phyloP scores from a whole-genome alignment of 2,113 vertebrate genomes.

The Hippopotamus amphibius region DNA sequence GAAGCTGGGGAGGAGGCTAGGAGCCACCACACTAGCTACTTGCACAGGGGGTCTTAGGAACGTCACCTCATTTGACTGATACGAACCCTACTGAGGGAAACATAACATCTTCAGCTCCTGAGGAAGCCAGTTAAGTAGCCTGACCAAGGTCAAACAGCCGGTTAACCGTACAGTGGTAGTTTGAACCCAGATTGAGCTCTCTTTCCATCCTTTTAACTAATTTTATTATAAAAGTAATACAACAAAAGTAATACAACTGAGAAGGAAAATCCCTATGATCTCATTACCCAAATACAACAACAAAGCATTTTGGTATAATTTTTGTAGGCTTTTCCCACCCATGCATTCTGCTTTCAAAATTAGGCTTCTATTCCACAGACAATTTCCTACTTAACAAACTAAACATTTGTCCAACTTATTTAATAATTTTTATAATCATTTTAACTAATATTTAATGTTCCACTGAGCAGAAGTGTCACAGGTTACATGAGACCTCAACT shows the following conservation, averaged over 20 bases:
- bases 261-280: slow-evolving; percentile 49
- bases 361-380: slow-evolving; percentile 29
- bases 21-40: not conserved
- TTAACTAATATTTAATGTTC: not conserved
- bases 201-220: slow-evolving; percentile 45
- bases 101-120: not conserved
- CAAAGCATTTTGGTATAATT: slow-evolving; percentile 11
- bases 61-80: not conserved
- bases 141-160: not conserved
- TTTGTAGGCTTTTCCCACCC: slow-evolving; percentile 40
- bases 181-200: not conserved
- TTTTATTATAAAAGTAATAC: slow-evolving; percentile 56
- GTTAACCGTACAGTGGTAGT: not conserved
- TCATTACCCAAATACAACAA: slow-evolving; percentile 27
- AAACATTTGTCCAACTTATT: not conserved
- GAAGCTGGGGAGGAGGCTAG: not conserved
- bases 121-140: not conserved
- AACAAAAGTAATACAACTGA: too few species aligned
- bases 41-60: not conserved
- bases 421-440: slow-evolving; percentile 41
- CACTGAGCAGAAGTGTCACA: not conserved
- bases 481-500: slow-evolving; percentile 21
- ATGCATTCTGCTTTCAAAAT: slow-evolving; percentile 45
- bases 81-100: not conserved
- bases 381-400: not conserved